Percentiles rank a stretch among this genome's conserved stretches.
Conservation (phyloP, 2,797 vertebrate species). For the Sebastes melanostomus region DNA sequence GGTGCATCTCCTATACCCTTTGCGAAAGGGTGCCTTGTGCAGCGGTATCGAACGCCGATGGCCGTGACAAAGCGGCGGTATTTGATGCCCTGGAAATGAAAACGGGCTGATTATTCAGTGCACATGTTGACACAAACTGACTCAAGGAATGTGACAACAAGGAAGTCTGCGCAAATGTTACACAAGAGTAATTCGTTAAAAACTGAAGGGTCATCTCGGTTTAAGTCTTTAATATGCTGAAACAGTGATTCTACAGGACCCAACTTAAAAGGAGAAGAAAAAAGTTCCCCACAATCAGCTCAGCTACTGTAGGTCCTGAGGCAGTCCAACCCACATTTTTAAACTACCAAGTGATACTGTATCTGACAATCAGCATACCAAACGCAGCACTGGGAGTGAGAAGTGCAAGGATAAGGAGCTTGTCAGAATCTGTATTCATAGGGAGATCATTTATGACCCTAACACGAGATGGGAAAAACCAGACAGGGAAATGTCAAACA, state of each 20-base stretch:
- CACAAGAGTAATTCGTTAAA: background rate
- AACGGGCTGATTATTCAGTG: background rate
- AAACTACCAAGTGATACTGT: slow-evolving; percentile 29
- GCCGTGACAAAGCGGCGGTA: no score
- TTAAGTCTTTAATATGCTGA: background rate
- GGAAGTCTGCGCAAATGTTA: background rate
- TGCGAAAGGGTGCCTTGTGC: no score
- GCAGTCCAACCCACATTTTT: slow-evolving; percentile 5
- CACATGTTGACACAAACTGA: background rate
- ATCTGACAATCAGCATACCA: slow-evolving; percentile 52
- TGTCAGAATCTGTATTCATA: slow-evolving; percentile 51
- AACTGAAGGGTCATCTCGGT: background rate
- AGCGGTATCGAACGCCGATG: no score
- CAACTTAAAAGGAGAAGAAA: background rate
- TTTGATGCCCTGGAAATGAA: no score
- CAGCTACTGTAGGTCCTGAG: background rate
- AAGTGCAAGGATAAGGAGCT: slow-evolving; percentile 30
- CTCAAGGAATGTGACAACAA: background rate
- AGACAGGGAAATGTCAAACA: slow-evolving; percentile 70
- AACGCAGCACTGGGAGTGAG: slow-evolving; percentile 11
- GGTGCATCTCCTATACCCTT: no score
- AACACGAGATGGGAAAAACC: slow-evolving; percentile 40
- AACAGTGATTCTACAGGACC: background rate
- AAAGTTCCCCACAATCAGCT: background rate
- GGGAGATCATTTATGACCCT: slow-evolving; percentile 54